Conservation (phyloP, 2,888 invertebrate species). For the Watsonalla cultraria region DNA sequence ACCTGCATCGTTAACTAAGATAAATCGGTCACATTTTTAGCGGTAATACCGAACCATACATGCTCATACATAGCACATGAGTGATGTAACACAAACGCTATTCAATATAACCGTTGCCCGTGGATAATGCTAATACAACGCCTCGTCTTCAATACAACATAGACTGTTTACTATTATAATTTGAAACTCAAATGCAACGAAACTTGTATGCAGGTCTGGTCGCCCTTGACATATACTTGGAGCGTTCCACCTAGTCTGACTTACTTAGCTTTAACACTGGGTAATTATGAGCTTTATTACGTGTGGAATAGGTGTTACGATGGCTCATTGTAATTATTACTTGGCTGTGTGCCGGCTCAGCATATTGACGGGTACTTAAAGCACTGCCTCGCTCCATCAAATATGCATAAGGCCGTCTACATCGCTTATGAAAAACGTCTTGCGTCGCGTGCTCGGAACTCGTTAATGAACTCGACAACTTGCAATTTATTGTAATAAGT, state of each 20-base stretch:
- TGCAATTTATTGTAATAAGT: constrained; percentile 26
- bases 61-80: background rate
- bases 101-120: constrained; percentile 2
- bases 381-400: constrained; percentile 45
- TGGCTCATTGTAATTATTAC: constrained; percentile 17
- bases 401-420: constrained; percentile 53
- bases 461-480: constrained; percentile 36
- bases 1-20: background rate
- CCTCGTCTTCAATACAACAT: constrained; percentile 22
- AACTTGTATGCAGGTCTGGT: constrained; percentile 39
- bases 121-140: constrained; percentile 15
- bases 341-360: constrained; percentile 29
- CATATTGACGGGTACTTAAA: constrained; percentile 40
- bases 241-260: constrained; percentile 21
- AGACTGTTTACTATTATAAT: constrained; percentile 11
- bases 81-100: background rate
- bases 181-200: constrained; percentile 23
- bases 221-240: constrained; percentile 58
- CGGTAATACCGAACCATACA: background rate
- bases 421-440: constrained; percentile 50
- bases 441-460: constrained; percentile 35
- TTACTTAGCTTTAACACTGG: constrained; percentile 8
- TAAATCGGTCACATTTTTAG: background rate
- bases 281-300: constrained; percentile 23
- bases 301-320: constrained; percentile 25